Percentiles rank a stretch among this genome's conserved stretches.
Conservation (phyloP, 2,797 vertebrate species). For the Babyrousa celebensis region DNA sequence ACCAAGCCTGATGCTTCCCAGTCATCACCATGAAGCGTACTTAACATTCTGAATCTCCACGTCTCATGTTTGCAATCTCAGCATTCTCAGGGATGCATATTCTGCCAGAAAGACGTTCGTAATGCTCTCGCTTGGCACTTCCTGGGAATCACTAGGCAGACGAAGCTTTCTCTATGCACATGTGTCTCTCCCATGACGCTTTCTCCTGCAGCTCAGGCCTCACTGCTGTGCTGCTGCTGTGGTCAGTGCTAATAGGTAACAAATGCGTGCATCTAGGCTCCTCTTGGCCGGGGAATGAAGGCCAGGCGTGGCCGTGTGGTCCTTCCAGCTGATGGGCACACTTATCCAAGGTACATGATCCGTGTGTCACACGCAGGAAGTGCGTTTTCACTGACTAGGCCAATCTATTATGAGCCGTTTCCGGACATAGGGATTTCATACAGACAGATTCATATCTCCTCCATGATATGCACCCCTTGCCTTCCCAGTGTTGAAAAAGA, state of each 20-base stretch:
- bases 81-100: constrained; percentile 84
- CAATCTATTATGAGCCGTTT: constrained; percentile 75
- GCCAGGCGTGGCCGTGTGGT: constrained; percentile 74
- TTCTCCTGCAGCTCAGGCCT: constrained; percentile 89
- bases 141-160: constrained; percentile 83
- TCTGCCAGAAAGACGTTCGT: constrained; percentile 87
- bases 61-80: constrained; percentile 81
- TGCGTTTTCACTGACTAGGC: constrained; percentile 67
- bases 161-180: background rate
- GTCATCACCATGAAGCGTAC: constrained; percentile 75
- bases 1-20: constrained; percentile 73
- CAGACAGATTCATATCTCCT: constrained; percentile 48
- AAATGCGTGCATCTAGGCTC: constrained; percentile 86
- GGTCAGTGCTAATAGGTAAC: constrained; percentile 88
- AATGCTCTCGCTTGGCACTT: constrained; percentile 86
- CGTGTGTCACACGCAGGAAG: constrained; percentile 55
- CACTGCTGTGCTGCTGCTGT: constrained; percentile 89
- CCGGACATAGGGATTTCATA: constrained; percentile 2
- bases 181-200: constrained; percentile 76
- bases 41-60: constrained; percentile 71
- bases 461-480: background rate
- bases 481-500: constrained; percentile 17
- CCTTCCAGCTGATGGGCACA: constrained; percentile 82
- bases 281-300: constrained; percentile 84
- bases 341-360: constrained; percentile 62